Percentiles rank a stretch among this genome's conserved stretches.
These are phyloP conservation scores for Dynastes maya DNA, from an alignment of 2,888 invertebrate species.

Conservation along the genomic window DNA sequence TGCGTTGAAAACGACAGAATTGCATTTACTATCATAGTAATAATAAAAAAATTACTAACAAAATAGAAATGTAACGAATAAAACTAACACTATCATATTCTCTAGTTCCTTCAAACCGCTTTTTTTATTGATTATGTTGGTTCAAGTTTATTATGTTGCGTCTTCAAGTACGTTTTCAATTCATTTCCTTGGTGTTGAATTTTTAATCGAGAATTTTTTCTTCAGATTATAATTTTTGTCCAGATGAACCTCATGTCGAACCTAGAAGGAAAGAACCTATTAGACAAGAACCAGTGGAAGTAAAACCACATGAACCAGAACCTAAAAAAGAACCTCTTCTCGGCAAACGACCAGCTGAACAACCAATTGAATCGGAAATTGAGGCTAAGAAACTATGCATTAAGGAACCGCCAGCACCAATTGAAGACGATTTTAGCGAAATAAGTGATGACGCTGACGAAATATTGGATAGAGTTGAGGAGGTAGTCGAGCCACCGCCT, in stretches of 20 bases:
- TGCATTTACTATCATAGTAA: not conserved
- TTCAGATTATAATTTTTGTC: constrained; percentile 49
- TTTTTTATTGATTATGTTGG: too few relatives aligned
- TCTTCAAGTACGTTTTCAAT: constrained; percentile 12
- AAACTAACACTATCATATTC: too few relatives aligned
- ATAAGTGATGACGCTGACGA: constrained; percentile 93
- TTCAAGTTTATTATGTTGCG: not conserved
- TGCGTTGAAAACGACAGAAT: constrained; percentile 5
- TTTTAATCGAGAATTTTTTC: constrained; percentile 42
- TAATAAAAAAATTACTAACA: too few relatives aligned
- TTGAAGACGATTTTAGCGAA: constrained; percentile 86
- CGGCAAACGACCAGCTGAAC: constrained; percentile 65
- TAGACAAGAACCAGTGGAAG: constrained; percentile 55
- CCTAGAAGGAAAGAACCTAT: constrained; percentile 53
- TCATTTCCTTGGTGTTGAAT: constrained; percentile 30
- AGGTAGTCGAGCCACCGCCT: constrained; percentile 57
- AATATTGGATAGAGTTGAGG: constrained; percentile 85
- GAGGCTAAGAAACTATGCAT: constrained; percentile 71
- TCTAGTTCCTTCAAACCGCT: not conserved
- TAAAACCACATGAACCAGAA: constrained; percentile 60
- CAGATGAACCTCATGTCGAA: constrained; percentile 50
- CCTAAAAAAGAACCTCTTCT: constrained; percentile 58
- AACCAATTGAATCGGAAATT: constrained; percentile 67
- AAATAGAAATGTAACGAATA: too few relatives aligned
- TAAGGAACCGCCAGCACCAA: constrained; percentile 67